Evolutionary conservation across 2,888 invertebrate species (phyloP).

Genomic region (Dicranocentrus wangi): DNA sequence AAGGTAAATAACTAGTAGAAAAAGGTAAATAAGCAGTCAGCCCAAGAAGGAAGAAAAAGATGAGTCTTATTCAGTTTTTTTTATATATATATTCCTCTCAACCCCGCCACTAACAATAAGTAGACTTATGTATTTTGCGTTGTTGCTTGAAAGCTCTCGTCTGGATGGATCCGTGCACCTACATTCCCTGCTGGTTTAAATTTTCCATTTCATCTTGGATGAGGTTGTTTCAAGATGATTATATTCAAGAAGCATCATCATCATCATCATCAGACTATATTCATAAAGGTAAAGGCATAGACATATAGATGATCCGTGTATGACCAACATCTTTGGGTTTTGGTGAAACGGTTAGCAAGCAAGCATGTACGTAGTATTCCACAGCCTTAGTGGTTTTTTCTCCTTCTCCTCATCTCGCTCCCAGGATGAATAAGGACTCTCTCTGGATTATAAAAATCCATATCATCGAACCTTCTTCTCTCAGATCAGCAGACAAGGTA

Average conservation of each 20-base stretch:
- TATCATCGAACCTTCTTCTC: conserved; percentile 9
- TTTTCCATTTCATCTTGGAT: not conserved
- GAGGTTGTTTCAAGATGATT: conserved; percentile 41
- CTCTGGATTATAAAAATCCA: conserved; percentile 10
- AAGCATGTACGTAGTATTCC: too few species aligned
- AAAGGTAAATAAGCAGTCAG: conserved; percentile 8
- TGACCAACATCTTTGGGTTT: too few species aligned
- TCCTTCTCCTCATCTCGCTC: too few species aligned
- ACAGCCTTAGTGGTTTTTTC: conserved; percentile 3
- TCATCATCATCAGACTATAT: conserved; percentile 1
- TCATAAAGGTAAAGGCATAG: too few species aligned
- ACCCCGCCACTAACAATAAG: not conserved
- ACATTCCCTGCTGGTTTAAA: conserved; percentile 47
- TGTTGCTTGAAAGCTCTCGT: not conserved
- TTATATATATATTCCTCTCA: not conserved
- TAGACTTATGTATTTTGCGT: not conserved
- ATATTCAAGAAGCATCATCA: conserved; percentile 33
- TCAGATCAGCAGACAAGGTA: too few species aligned
- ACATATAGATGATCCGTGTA: too few species aligned
- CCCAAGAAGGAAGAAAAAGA: conserved; percentile 1
- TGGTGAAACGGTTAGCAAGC: too few species aligned
- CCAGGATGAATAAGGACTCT: not conserved
- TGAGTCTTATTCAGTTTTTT: conserved; percentile 11
- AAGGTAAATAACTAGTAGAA: not conserved
- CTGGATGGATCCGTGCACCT: not conserved